These are phyloP conservation scores for Pangasius mekongensis DNA, from an alignment of 2,797 vertebrate species.

Conservation along the genomic window DNA sequence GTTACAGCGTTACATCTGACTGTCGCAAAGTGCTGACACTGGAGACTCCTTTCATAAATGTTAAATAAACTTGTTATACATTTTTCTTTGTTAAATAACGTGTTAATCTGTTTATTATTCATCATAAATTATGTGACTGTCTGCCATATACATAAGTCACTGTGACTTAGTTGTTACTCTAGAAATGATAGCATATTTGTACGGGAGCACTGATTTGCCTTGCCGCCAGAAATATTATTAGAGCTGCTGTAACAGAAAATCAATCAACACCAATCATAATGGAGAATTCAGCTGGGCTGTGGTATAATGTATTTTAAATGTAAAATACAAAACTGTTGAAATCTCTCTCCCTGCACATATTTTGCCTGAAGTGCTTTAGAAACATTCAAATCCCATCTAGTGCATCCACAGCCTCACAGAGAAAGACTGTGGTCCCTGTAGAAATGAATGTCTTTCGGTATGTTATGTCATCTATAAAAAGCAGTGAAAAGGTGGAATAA, in stretches of 20 bases:
- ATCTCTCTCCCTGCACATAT: conserved; percentile 17
- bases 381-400: neutral
- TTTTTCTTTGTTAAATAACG: neutral
- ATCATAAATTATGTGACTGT: neutral
- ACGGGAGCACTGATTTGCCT: neutral
- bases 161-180: too few species aligned
- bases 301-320: neutral
- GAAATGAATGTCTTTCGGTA: neutral
- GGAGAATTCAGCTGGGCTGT: neutral
- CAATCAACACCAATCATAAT: neutral
- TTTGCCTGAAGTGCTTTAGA: neutral
- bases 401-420: neutral
- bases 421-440: neutral
- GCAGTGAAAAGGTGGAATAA: neutral
- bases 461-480: neutral
- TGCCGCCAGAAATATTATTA: neutral
- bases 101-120: neutral
- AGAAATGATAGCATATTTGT: neutral
- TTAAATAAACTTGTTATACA: neutral
- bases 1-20: neutral
- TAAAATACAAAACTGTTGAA: neutral
- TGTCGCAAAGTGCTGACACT: neutral
- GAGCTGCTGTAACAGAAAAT: neutral
- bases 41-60: neutral
- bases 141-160: neutral